These are phyloP conservation scores for Anastrepha ludens DNA, from an alignment of 1,140 invertebrate genomes.

Conservation along the genomic window DNA sequence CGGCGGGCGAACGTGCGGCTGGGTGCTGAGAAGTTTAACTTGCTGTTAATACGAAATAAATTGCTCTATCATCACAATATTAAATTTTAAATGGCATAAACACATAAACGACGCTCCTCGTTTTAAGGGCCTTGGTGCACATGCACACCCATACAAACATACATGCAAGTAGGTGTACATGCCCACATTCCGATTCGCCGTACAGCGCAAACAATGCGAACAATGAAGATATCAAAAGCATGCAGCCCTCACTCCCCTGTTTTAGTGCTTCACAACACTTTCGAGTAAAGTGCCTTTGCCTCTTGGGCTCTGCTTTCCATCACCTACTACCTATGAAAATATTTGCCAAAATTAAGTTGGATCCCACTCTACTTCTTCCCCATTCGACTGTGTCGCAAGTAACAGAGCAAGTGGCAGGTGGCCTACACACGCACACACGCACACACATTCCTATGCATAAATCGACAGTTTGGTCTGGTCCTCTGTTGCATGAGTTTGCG, in stretches of 20 bases:
- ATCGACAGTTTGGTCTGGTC: background rate
- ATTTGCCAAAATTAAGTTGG: constrained; percentile 9
- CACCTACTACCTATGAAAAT: background rate
- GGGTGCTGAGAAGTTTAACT: background rate
- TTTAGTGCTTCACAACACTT: background rate
- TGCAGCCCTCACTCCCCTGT: background rate
- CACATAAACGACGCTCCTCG: background rate
- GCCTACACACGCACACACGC: background rate
- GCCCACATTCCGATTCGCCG: background rate
- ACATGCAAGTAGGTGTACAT: background rate
- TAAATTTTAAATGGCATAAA: constrained; percentile 29
- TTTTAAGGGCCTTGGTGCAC: background rate
- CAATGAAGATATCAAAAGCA: no score
- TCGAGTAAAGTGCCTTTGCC: background rate
- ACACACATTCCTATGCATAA: background rate
- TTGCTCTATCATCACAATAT: constrained; percentile 26
- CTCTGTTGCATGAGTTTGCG: background rate
- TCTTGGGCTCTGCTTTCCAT: background rate
- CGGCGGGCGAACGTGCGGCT: background rate
- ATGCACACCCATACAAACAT: background rate
- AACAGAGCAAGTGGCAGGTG: no score
- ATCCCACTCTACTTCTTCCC: background rate
- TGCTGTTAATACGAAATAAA: constrained; percentile 44
- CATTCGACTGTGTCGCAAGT: background rate
- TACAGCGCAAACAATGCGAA: background rate